These are phyloP conservation scores for Alaudala cheleensis DNA, from an alignment of 2,113 vertebrate species.

Conservation along the genomic window DNA sequence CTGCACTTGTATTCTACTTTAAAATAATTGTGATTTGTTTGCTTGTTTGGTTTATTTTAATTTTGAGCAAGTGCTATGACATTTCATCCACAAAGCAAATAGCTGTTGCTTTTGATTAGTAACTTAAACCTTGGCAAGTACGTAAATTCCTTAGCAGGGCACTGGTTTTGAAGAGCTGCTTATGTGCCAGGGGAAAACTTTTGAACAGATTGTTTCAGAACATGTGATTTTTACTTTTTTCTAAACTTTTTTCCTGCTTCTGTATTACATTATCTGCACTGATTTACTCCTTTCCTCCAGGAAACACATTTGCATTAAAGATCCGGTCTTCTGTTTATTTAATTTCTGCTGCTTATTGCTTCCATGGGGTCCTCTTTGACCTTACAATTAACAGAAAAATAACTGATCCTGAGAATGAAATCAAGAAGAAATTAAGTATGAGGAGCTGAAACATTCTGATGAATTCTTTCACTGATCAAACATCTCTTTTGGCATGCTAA, in stretches of 20 bases:
- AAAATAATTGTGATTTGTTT: background rate
- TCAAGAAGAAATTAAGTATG: background rate
- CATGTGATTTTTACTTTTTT: background rate
- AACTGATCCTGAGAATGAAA: background rate
- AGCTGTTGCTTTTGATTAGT: conserved; percentile 14
- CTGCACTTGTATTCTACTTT: background rate
- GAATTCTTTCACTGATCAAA: background rate
- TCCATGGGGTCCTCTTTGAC: conserved; percentile 6
- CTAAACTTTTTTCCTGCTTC: background rate
- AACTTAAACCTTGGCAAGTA: conserved; percentile 19
- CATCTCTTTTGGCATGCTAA: background rate
- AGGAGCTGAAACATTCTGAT: background rate
- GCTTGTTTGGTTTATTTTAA: background rate
- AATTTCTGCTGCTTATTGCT: conserved; percentile 18
- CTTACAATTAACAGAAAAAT: conserved; percentile 32
- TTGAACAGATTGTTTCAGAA: conserved; percentile 19
- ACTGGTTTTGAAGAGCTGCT: conserved; percentile 24
- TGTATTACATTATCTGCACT: conserved; percentile 26
- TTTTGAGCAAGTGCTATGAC: background rate
- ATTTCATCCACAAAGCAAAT: background rate
- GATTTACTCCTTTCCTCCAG: conserved; percentile 35
- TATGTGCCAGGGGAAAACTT: conserved; percentile 6
- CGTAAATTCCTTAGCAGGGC: conserved; percentile 11
- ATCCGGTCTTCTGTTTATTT: conserved; percentile 49
- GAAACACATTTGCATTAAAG: conserved; percentile 53